A percentile compares a stretch with the other conserved stretches of the same genome.
phyloP scores from a whole-genome alignment of 1,140 invertebrate species.

The Hycleus phaleratus region DNA sequence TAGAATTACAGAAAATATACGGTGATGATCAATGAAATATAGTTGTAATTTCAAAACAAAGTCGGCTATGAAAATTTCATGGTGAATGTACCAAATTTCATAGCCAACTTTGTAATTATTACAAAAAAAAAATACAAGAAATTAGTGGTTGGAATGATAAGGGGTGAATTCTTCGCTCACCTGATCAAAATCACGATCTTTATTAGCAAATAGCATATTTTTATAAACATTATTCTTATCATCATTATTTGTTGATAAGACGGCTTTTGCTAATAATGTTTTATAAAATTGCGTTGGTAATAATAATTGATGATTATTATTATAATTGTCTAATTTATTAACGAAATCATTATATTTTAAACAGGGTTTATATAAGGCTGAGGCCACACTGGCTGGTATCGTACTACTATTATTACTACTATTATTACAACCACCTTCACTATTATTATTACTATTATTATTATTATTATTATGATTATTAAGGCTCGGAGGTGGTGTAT shows the following conservation, averaged over 20 bases:
- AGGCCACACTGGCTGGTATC: conserved; percentile 14
- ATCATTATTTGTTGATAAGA: conserved; percentile 40
- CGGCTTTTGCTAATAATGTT: conserved; percentile 62
- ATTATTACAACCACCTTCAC: conserved; percentile 29
- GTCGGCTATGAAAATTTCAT: background rate
- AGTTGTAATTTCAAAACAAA: background rate
- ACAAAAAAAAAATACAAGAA: background rate
- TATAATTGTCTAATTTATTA: conserved; percentile 39
- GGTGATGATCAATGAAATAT: background rate
- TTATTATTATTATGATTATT: background rate
- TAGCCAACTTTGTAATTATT: background rate
- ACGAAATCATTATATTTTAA: conserved; percentile 39
- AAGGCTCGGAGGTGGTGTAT: too few relatives aligned
- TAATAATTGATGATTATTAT: conserved; percentile 47
- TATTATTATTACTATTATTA: background rate
- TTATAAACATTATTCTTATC: conserved; percentile 39
- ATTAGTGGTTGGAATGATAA: background rate
- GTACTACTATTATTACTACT: conserved; percentile 25
- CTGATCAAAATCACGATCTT: conserved; percentile 40
- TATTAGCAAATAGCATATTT: conserved; percentile 38
- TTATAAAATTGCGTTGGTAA: conserved; percentile 70
- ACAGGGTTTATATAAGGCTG: conserved; percentile 28
- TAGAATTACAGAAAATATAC: too few relatives aligned
- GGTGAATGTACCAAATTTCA: background rate
- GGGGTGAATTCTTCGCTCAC: conserved; percentile 17